These are phyloP conservation scores for Rhabdophis nuchalis DNA, from an alignment of 2,797 vertebrate genomes.

Conservation along the genomic window DNA sequence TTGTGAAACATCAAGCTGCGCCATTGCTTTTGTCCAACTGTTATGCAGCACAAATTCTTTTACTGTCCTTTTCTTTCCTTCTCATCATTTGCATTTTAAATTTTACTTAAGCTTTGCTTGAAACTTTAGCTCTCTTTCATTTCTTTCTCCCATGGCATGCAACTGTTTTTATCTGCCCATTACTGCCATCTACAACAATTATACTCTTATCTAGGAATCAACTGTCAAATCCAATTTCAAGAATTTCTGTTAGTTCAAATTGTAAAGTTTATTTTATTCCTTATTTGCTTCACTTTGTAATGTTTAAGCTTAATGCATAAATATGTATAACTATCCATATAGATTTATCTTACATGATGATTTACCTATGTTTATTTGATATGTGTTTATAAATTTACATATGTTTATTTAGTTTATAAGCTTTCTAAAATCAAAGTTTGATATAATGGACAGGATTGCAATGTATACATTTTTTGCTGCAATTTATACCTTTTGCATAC, in stretches of 20 bases:
- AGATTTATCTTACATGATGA: background rate
- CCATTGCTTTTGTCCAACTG: background rate
- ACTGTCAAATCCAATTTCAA: background rate
- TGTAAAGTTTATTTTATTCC: background rate
- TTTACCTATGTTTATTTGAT: background rate
- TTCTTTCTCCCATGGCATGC: background rate
- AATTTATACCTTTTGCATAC: background rate
- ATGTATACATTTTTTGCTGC: background rate
- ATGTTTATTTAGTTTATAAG: background rate
- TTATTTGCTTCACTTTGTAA: background rate
- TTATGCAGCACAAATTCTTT: background rate
- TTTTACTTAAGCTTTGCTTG: background rate
- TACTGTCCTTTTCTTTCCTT: background rate
- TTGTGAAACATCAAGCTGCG: background rate
- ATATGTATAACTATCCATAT: background rate
- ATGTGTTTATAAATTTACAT: background rate
- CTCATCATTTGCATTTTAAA: background rate
- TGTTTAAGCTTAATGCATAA: background rate
- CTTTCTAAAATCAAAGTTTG: background rate
- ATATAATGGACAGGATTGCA: background rate
- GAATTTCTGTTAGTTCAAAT: background rate
- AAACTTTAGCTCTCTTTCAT: background rate
- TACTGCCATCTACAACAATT: background rate
- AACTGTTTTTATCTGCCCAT: background rate
- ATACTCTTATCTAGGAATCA: background rate